Evolutionary conservation across 2,888 invertebrate species (phyloP).

Genomic region (Carabus problematicus): DNA sequence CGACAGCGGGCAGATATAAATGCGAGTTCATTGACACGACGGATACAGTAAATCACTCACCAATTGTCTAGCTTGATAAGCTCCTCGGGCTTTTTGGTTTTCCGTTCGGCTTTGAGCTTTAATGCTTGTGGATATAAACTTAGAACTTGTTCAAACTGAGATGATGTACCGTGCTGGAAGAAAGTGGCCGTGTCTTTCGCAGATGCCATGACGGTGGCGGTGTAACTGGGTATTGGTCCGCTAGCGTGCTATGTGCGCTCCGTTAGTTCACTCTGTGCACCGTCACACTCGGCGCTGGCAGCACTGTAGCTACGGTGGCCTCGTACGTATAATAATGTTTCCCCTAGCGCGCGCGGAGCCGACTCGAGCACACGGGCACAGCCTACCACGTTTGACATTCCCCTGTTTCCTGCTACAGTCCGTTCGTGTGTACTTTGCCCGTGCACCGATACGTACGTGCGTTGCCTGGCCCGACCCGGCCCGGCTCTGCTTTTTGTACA

Average conservation of each 20-base stretch:
- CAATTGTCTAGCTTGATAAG: conserved; percentile 94
- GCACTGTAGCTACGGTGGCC: conserved; percentile 46
- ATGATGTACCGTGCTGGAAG: conserved; percentile 88
- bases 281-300: conserved; percentile 50
- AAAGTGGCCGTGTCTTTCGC: conserved; percentile 92
- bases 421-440: conserved; percentile 25
- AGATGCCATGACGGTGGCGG: conserved; percentile 75
- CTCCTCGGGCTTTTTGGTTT: conserved; percentile 92
- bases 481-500: background rate
- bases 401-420: conserved; percentile 47
- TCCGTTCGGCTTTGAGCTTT: conserved; percentile 87
- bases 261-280: conserved; percentile 49
- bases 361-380: conserved; percentile 47
- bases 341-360: conserved; percentile 42
- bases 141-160: conserved; percentile 86
- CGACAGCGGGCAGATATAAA: conserved; percentile 50
- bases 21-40: conserved; percentile 56
- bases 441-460: background rate
- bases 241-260: conserved; percentile 51
- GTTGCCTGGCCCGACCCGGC: background rate
- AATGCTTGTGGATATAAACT: conserved; percentile 92
- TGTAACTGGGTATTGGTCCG: conserved; percentile 50
- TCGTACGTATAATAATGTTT: conserved; percentile 50
- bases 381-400: conserved; percentile 58
- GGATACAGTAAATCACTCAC: conserved; percentile 68